A percentile compares a stretch with the other conserved stretches of the same genome.
phyloP scores from a whole-genome alignment of 2,888 invertebrate species.

The Ornithoptera priamus region DNA sequence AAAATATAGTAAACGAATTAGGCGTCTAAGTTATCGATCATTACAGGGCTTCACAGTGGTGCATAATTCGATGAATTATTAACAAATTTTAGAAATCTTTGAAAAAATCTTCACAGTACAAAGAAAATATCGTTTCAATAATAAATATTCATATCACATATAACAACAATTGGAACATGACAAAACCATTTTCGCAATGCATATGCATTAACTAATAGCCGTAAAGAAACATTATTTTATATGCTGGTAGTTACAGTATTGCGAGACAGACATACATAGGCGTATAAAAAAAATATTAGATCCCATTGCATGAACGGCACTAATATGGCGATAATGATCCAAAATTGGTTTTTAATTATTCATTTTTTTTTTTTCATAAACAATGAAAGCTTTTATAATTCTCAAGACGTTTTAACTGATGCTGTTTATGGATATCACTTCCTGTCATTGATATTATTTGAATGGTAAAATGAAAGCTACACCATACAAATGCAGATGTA shows the following conservation, averaged over 20 bases:
- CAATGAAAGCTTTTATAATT: neutral
- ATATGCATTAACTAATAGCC: slow-evolving; percentile 34
- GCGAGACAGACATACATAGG: slow-evolving; percentile 33
- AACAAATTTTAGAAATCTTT: no score
- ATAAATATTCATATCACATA: no score
- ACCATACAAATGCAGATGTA: no score
- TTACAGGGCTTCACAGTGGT: no score
- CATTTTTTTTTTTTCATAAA: slow-evolving; percentile 6
- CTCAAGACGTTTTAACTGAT: neutral
- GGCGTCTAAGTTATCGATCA: no score
- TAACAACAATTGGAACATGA: neutral
- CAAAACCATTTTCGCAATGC: neutral
- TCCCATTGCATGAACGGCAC: slow-evolving; percentile 4
- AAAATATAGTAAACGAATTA: no score
- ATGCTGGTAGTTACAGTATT: slow-evolving; percentile 45
- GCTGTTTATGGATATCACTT: neutral
- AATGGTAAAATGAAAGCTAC: neutral
- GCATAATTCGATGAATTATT: no score
- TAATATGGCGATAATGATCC: slow-evolving; percentile 10
- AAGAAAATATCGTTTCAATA: no score
- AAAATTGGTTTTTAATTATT: slow-evolving; percentile 9
- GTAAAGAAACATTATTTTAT: slow-evolving; percentile 48
- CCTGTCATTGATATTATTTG: neutral
- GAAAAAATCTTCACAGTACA: no score
- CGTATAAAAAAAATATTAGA: slow-evolving; percentile 29